Evolutionary conservation across 2,113 vertebrate species (phyloP), one percentile per base, ranked within the genome.

Genomic region (Sorex araneus): DNA sequence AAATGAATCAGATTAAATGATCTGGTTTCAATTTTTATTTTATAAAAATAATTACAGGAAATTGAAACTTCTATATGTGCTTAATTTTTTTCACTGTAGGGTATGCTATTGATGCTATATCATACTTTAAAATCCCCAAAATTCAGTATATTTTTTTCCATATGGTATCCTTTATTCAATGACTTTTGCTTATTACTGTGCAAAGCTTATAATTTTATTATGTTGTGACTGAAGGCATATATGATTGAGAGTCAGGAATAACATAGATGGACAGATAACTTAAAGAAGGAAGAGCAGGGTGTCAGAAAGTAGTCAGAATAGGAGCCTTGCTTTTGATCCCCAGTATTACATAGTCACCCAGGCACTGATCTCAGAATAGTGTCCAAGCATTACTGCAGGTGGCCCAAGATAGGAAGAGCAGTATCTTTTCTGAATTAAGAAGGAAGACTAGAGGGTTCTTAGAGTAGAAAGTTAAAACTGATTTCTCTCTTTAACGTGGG

Each of bases 81-180:
- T 92, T 89, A 83, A 45, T 74, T 92, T 19, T 75, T 78, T 13
- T 28, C n/a, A 34, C 40, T 76, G 1, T 16, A 96, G 81, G 50
- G 54, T 70, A 27, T 23, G 45, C 32, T 90, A 1, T 66, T 93
- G 69, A 23, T 88, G 54, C 74, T 91, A 78, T 34, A 87, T 84
- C 84, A 9, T 66, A 93, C 32, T 84, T 96, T 57, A 84, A 0
- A 82, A 40, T 8, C 3, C 36, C 47, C 75, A 85, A 87, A 90
- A 85, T 90, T 91, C 25, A 93, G 0, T 83, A 32, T 45, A 11
- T 36, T 82, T 82, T 95, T 95, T 84, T 82, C 71, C 88, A 57
- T 91, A 91, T 76, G 25, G 23, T 86, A 87, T 74, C 8, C 93
- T 94, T 88, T 90, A 89, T 80, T 75, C 47, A 54, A 4, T 11